Evolutionary conservation across 1,140 invertebrate species (phyloP).

Genomic region (Pseudomyrmex sp.): DNA sequence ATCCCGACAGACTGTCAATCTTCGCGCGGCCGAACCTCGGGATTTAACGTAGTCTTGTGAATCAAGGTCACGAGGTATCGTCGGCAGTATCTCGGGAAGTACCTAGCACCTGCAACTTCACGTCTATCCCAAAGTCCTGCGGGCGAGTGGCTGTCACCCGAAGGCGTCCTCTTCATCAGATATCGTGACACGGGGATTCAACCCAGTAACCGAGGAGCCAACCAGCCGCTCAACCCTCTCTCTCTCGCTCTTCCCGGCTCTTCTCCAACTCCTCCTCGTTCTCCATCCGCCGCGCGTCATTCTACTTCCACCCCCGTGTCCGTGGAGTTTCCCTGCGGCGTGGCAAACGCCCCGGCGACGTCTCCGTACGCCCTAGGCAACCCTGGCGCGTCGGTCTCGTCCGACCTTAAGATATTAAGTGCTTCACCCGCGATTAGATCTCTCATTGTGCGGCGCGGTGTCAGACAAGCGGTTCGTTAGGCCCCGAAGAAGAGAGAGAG

Average conservation of each 20-base stretch:
- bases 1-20: conserved; percentile 25
- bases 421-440: conserved; percentile 86
- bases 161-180: conserved; percentile 81
- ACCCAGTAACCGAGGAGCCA: conserved; percentile 73
- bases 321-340: conserved; percentile 30
- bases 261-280: conserved; percentile 63
- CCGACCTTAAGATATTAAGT: conserved; percentile 86
- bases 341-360: conserved; percentile 46
- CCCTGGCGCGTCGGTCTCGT: conserved; percentile 67
- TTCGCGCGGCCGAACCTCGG: background rate
- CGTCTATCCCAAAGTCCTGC: conserved; percentile 58
- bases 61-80: conserved; percentile 66
- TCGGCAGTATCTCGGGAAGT: conserved; percentile 54
- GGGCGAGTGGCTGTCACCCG: conserved; percentile 78
- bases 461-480: conserved; percentile 83
- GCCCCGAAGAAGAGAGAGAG: conserved; percentile 67
- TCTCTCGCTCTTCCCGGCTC: conserved; percentile 57
- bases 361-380: conserved; percentile 53
- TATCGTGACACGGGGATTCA: conserved; percentile 78
- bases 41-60: conserved; percentile 18
- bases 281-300: conserved; percentile 61
- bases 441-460: conserved; percentile 83
- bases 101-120: conserved; percentile 62
- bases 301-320: conserved; percentile 21
- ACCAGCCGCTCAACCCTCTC: conserved; percentile 41